Evolutionary conservation across 1,140 invertebrate genomes (phyloP).

Genomic region (Ericerus pela): DNA sequence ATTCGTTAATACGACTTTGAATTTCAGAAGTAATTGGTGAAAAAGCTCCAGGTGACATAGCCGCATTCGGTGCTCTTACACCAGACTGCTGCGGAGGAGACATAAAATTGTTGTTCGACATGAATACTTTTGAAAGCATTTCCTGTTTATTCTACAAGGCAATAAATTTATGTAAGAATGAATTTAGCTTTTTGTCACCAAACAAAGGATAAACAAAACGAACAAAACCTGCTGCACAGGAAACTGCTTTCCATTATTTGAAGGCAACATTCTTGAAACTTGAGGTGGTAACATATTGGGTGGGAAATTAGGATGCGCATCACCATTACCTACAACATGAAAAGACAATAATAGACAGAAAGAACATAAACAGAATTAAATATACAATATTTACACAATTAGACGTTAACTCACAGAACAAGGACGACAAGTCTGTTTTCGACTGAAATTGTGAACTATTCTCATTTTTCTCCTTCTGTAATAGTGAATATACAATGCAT

Average conservation of each 20-base stretch:
- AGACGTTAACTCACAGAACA: too few species aligned
- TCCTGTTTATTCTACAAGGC: conserved; percentile 21
- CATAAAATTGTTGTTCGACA: conserved; percentile 31
- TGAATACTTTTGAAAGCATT: conserved; percentile 15
- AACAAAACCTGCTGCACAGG: not conserved
- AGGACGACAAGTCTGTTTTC: too few species aligned
- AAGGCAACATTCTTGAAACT: not conserved
- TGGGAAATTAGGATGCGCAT: not conserved
- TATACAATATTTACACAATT: too few species aligned
- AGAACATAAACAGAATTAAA: too few species aligned
- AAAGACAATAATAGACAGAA: too few species aligned
- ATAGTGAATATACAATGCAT: too few species aligned
- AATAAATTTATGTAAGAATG: not conserved
- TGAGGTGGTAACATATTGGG: not conserved
- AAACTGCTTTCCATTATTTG: not conserved
- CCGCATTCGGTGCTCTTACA: not conserved
- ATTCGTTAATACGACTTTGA: conserved; percentile 37
- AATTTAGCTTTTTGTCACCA: not conserved
- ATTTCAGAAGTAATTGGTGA: conserved; percentile 31
- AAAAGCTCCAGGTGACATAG: not conserved
- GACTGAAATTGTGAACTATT: too few species aligned
- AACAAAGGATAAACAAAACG: not conserved
- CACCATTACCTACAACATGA: not conserved
- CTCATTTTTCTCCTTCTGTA: too few species aligned
- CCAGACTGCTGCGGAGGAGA: not conserved